These are phyloP conservation scores for Bombycilla garrulus DNA, from an alignment of 2,113 vertebrate species.

Conservation along the genomic window DNA sequence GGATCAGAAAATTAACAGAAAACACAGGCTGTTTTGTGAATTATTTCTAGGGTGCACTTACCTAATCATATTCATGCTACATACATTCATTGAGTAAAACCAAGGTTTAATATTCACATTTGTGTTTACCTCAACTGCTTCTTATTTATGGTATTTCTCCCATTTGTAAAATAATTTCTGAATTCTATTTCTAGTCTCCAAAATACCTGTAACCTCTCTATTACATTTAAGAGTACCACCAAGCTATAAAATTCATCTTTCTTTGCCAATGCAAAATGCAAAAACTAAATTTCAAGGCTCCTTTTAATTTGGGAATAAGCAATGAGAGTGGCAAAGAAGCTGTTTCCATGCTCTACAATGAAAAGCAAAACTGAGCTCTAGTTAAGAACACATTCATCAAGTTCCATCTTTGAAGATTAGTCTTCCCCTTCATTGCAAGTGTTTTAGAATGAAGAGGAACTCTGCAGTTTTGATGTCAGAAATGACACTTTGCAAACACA, in stretches of 20 bases:
- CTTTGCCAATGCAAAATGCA: neutral
- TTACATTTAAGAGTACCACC: neutral
- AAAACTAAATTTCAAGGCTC: neutral
- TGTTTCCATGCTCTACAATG: neutral
- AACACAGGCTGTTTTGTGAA: neutral
- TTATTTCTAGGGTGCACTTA: neutral
- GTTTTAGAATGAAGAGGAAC: neutral
- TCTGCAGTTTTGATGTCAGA: conserved; percentile 12
- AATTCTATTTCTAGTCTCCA: neutral
- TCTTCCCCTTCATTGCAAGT: neutral
- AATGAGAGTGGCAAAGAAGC: neutral
- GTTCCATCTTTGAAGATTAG: neutral
- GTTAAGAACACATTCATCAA: neutral
- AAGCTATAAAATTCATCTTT: neutral
- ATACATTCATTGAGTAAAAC: neutral
- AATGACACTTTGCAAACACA: neutral
- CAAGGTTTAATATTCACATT: neutral
- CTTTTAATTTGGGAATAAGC: neutral
- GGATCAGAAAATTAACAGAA: neutral
- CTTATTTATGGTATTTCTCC: neutral
- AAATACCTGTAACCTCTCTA: neutral
- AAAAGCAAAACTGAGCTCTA: neutral
- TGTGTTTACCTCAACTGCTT: neutral
- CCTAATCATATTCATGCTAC: neutral
- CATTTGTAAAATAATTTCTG: neutral